These are phyloP conservation scores for Eupelmus urozonus DNA, from an alignment of 2,888 invertebrate species.

Conservation along the genomic window DNA sequence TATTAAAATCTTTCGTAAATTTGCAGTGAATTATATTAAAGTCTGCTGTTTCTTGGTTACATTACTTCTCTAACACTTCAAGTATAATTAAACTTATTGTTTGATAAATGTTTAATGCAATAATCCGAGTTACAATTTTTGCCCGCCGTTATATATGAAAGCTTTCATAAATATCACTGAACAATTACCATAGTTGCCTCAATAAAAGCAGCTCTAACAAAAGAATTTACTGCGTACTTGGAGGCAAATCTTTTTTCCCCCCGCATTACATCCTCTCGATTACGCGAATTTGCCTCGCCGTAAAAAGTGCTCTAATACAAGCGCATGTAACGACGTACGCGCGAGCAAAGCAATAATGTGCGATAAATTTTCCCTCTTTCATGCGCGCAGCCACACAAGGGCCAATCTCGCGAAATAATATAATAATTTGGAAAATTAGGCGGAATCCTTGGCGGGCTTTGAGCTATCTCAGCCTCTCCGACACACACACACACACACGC, in stretches of 20 bases:
- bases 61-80: too few relatives aligned
- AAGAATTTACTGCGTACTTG: conserved; percentile 9
- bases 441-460: conserved; percentile 40
- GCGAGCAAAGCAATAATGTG: neutral
- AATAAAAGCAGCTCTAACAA: conserved; percentile 5
- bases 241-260: neutral
- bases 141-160: too few relatives aligned
- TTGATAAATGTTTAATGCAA: too few relatives aligned
- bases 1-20: too few relatives aligned
- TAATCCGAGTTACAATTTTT: too few relatives aligned
- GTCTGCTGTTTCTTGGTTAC: neutral
- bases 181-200: too few relatives aligned
- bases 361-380: neutral
- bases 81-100: too few relatives aligned
- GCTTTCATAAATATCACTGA: too few relatives aligned
- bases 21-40: too few relatives aligned
- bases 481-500: neutral
- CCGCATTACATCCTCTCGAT: conserved; percentile 20
- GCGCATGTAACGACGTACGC: neutral
- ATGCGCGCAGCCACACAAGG: neutral
- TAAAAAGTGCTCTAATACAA: neutral
- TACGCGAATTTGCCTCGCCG: conserved; percentile 35
- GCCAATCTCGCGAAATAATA: conserved; percentile 43
- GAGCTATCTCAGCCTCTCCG: neutral
- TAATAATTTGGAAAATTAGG: conserved; percentile 58